These are phyloP conservation scores for Ormyrus pomaceus DNA, from an alignment of 2,888 invertebrate species.

Conservation along the genomic window DNA sequence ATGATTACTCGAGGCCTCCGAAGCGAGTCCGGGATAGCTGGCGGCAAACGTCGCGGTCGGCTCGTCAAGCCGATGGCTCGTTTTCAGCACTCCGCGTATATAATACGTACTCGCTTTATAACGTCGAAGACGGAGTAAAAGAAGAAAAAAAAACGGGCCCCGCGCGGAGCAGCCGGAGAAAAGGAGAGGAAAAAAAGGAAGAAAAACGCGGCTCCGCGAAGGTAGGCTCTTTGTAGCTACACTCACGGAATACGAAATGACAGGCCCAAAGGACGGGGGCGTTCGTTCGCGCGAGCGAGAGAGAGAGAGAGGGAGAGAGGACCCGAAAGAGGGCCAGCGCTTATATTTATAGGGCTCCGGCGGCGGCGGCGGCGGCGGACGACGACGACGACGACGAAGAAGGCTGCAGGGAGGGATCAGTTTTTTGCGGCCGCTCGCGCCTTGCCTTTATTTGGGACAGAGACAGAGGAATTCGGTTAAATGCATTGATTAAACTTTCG, in stretches of 20 bases:
- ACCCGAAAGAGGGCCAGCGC: constrained; percentile 1
- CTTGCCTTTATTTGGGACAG: constrained; percentile 74
- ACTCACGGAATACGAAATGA: constrained; percentile 70
- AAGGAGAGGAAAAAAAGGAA: constrained; percentile 58
- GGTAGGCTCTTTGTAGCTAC: constrained; percentile 61
- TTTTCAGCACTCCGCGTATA: constrained; percentile 26
- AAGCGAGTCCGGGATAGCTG: no score
- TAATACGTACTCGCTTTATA: constrained; percentile 31
- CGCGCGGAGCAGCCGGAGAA: constrained; percentile 33
- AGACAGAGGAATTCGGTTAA: constrained; percentile 73
- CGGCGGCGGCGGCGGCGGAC: background rate
- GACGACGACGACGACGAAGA: background rate
- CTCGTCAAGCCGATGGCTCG: constrained; percentile 8
- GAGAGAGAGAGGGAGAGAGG: constrained; percentile 33
- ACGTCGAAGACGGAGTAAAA: constrained; percentile 8
- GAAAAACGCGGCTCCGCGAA: constrained; percentile 52
- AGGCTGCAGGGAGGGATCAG: constrained; percentile 12
- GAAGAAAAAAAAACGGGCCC: constrained; percentile 17
- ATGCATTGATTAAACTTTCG: constrained; percentile 75
- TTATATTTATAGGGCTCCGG: background rate
- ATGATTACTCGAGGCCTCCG: background rate
- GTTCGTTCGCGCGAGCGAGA: constrained; percentile 43
- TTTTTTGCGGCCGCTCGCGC: constrained; percentile 63
- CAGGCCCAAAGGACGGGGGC: constrained; percentile 47
- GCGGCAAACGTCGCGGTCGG: constrained; percentile 1